Conservation (phyloP, 2,113 vertebrate genomes). For the Ceyx margarethae region DNA sequence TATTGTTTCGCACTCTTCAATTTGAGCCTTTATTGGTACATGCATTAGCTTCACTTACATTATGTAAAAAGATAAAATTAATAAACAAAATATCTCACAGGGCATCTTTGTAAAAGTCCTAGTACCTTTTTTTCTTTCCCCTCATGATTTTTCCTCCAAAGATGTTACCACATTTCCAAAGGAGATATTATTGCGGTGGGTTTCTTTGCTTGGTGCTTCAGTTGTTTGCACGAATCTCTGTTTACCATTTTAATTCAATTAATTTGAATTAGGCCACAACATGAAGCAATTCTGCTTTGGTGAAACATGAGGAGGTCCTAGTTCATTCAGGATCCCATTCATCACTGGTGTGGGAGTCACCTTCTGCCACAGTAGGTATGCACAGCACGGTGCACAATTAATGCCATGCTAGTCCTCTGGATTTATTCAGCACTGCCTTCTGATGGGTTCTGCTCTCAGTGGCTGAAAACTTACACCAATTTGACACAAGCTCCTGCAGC, state of each 20-base stretch:
- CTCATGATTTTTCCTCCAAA: not conserved
- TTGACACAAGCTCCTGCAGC: constrained; percentile 43
- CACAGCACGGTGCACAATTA: constrained; percentile 50
- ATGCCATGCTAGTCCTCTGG: not conserved
- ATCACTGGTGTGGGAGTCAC: constrained; percentile 39
- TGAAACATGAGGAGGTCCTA: constrained; percentile 30
- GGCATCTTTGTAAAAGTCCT: not conserved
- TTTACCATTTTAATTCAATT: constrained; percentile 28
- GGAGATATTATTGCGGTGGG: not conserved
- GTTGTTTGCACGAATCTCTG: not conserved
- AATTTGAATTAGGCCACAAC: not conserved
- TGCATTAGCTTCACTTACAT: not conserved
- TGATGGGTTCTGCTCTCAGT: constrained; percentile 6
- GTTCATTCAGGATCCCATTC: constrained; percentile 20
- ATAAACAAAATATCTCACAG: constrained; percentile 3
- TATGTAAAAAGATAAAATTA: not conserved
- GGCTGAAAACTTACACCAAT: constrained; percentile 34
- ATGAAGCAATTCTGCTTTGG: not conserved
- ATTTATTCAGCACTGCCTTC: constrained; percentile 39
- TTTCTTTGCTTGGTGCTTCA: not conserved
- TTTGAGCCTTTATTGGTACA: not conserved
- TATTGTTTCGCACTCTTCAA: constrained; percentile 50
- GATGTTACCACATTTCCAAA: not conserved
- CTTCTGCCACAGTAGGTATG: constrained; percentile 36
- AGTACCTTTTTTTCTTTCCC: not conserved